Conservation (phyloP, 1,140 invertebrate species). For the Drosophila prosaltans region DNA sequence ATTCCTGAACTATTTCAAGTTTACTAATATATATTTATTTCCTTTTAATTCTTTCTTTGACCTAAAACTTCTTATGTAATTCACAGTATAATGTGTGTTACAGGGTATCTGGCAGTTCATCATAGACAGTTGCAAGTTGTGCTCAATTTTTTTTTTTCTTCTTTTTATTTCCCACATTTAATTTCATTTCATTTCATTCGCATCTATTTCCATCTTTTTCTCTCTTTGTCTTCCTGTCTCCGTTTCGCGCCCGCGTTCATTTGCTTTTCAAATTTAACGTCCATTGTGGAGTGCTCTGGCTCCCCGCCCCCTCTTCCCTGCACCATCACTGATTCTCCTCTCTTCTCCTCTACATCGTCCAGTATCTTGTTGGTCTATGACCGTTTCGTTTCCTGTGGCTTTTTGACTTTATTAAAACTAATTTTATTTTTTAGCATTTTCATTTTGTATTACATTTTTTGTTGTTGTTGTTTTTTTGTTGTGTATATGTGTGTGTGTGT, state of each 20-base stretch:
- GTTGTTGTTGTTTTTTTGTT: constrained; percentile 19
- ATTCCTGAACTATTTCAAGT: too few relatives aligned
- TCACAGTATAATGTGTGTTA: too few relatives aligned
- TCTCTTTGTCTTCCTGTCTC: neutral
- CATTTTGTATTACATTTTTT: constrained; percentile 63
- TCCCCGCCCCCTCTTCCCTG: neutral
- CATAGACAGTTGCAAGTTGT: neutral
- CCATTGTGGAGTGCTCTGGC: constrained; percentile 37
- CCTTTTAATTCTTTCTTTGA: too few relatives aligned
- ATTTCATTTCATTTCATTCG: constrained; percentile 32
- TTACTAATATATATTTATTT: too few relatives aligned
- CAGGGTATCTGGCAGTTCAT: neutral
- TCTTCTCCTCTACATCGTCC: constrained; percentile 4
- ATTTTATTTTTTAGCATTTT: constrained; percentile 64
- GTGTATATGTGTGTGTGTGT: constrained; percentile 14
- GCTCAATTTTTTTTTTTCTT: constrained; percentile 27
- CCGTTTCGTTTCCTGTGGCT: constrained; percentile 52
- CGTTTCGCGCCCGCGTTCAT: constrained; percentile 38
- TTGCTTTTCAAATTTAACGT: constrained; percentile 64
- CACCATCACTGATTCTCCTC: neutral
- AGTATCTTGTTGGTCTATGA: neutral
- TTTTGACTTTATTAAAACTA: constrained; percentile 79
- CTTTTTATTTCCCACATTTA: constrained; percentile 40
- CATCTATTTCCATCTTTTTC: neutral
- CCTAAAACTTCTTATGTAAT: too few relatives aligned